phyloP scores from a whole-genome alignment of 2,113 vertebrate genomes.

The Morone chrysops region DNA sequence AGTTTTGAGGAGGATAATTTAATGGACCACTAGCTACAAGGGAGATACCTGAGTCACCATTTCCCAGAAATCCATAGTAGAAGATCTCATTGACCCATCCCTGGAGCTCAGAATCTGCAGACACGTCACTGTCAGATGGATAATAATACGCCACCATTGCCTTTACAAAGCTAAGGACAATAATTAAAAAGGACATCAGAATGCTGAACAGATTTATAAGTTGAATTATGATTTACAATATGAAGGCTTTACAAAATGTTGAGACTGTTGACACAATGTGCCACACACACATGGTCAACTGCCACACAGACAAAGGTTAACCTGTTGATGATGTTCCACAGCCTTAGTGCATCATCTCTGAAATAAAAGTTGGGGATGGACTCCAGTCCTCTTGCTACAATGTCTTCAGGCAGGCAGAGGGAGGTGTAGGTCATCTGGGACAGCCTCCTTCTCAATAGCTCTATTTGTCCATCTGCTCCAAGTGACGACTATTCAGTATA shows the following conservation, averaged over 20 bases:
- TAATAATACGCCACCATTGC: slow-evolving; percentile 62
- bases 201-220: neutral
- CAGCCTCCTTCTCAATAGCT: slow-evolving; percentile 6
- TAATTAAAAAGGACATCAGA: neutral
- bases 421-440: slow-evolving; percentile 13
- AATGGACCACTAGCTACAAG: neutral
- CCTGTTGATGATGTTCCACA: slow-evolving; percentile 46
- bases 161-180: slow-evolving; percentile 74
- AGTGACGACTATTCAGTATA: neutral
- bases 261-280: too few species aligned
- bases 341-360: slow-evolving; percentile 44
- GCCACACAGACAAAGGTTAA: neutral
- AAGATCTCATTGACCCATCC: slow-evolving; percentile 84
- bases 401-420: slow-evolving; percentile 32
- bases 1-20: neutral
- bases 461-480: fast-evolving
- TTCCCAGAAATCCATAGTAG: slow-evolving; percentile 78
- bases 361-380: slow-evolving; percentile 41
- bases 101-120: slow-evolving; percentile 82
- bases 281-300: too few species aligned
- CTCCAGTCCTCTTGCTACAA: slow-evolving; percentile 39
- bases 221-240: too few species aligned
- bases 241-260: too few species aligned
- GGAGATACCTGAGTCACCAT: slow-evolving; percentile 15
- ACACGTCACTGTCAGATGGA: slow-evolving; percentile 45